These are phyloP conservation scores for Aselliscus stoliczkanus DNA, from an alignment of 2,797 vertebrate species.

Conservation along the genomic window DNA sequence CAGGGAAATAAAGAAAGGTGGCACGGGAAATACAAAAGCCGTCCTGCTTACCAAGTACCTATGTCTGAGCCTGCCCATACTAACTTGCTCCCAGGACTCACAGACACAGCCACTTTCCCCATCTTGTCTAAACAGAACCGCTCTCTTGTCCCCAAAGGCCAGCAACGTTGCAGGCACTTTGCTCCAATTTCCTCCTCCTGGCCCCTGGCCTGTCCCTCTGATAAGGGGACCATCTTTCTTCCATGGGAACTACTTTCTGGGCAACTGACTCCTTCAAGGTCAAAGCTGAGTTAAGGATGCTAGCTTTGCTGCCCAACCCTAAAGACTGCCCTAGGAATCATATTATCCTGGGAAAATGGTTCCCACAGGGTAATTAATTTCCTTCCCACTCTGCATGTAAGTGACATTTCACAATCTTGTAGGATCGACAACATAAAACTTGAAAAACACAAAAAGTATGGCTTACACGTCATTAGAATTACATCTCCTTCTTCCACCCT, in stretches of 20 bases:
- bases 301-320: neutral
- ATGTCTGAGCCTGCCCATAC: neutral
- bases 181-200: neutral
- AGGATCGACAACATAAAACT: neutral
- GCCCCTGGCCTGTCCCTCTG: conserved; percentile 13
- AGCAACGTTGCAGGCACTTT: neutral
- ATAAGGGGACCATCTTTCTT: conserved; percentile 20
- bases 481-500: neutral
- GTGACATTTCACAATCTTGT: neutral
- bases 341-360: conserved; percentile 16
- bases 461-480: neutral
- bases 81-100: neutral
- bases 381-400: neutral
- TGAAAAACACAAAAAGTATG: neutral
- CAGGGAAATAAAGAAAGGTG: conserved; percentile 37
- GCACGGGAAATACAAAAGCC: neutral
- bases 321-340: neutral
- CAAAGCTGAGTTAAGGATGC: neutral
- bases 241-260: conserved; percentile 16
- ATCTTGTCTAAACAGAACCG: neutral
- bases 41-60: neutral
- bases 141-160: neutral
- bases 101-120: neutral
- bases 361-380: conserved; percentile 1
- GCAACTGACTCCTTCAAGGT: conserved; percentile 17